Base-by-base conservation (phyloP, 2,113 vertebrate genomes). In the Etia nguti region DNA sequence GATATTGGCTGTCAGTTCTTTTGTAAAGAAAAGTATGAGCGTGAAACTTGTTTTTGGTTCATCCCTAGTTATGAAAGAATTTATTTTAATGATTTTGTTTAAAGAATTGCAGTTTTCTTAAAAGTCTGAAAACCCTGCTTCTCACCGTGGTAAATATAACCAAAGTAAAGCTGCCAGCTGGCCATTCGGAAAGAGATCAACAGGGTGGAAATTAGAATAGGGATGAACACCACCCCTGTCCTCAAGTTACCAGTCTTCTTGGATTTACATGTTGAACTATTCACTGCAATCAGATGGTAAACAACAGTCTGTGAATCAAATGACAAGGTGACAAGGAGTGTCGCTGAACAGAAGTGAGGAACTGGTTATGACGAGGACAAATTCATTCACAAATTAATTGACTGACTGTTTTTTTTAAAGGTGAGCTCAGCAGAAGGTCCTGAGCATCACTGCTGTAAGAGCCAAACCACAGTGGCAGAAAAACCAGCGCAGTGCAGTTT, bases 281-380 rank as follows among this genome's bases (percentile, higher is more conserved):
- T 75, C 15, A 75, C 41, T 29, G 68, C 22, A 48, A 29, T 75
- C 41, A 75, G 24, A 1, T 29, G 24, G 22, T 24, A 43, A 73
- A 26, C 22, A 75, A 48, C 10, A 75, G 41, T 4, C 41, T 18
- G 5, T 48, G 24, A 16, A 4, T 26, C 7, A 10, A 29, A 48
- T 29, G 24, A 29, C 15, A 4, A 29, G 68, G 13, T 46, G n/a
- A n/a, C n/a, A n/a, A n/a, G 24, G 22, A 75, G 0, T 46, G 41
- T 41, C 0, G 2, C 68, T 29, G 0, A 29, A 26, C 41, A 46
- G 41, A 26, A 73, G 68, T 75, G 9, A 16, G 68, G 15, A 75
- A 48, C 2, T 3, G 68, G 48, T 48, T 29, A 48, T 9, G 68
- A 62, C 29, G 16, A 20, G 29, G 59, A 15, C 5, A 9, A 54